Base-by-base conservation (phyloP, 2,113 vertebrate species). In the Noturus placidus region DNA sequence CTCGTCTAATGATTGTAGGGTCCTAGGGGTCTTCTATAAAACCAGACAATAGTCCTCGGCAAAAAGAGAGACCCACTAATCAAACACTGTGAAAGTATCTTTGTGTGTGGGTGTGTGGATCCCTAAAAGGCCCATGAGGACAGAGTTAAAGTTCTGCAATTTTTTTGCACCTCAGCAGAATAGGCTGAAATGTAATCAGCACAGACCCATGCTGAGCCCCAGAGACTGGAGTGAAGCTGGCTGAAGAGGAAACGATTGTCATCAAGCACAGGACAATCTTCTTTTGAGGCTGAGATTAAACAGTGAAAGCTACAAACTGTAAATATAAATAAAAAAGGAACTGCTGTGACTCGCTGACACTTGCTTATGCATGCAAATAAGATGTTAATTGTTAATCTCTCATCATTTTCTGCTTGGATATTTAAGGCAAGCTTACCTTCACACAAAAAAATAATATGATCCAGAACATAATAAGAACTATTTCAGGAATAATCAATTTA, bases 171-270 rank as follows among this genome's bases (percentile, higher is more conserved):
- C 91, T 91, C 92, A 38, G 86, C 92, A 84, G 91, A 91, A 92
- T 54, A 89, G 85, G 83, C 79, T 87, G 88, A 92, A 92, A 91
- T 89, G 87, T 89, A 92, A 92, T 94, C 93, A 94, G 93, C 92
- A 88, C 76, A 91, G 93, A 91, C 91, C 91, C 90, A 38, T 90
- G 90, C 82, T 56, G 61, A 74, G 87, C 84, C 35, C 42, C 65
- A n/a, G 83, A 88, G 87, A 82, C 86, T 92, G 56, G 59, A 38
- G 30, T 22, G 79, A n/a, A 14, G 38, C 86, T 17, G 59, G 86
- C 35, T 85, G 88, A 27, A 42, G 83, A 78, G 38, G 19, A 14
- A 70, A 67, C 15, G 4, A 70, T 7, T 38, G 20, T 65, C 77
- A 63, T 69, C 42, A 17, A 79, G 59, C 72, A 63, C 38, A 63